Conservation (phyloP, 2,797 vertebrate species). For the Eptatretus atami region DNA sequence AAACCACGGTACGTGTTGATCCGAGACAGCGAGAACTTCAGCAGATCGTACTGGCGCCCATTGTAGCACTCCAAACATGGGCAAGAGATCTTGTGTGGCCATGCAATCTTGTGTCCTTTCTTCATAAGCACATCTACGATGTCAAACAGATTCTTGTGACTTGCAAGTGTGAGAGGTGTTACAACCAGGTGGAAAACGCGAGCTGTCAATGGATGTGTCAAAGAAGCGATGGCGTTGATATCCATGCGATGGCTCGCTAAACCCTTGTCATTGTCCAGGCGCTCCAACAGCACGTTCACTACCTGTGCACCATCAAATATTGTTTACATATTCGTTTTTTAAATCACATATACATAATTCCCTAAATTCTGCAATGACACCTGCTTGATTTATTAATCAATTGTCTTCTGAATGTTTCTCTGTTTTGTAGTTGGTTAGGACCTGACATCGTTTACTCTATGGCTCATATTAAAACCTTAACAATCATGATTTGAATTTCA, state of each 20-base stretch:
- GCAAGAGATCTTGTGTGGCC: slow-evolving; percentile 47
- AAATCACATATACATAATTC: too few species aligned
- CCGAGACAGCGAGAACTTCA: slow-evolving; percentile 58
- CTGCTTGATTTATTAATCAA: too few species aligned
- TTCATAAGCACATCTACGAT: slow-evolving; percentile 43
- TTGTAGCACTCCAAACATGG: slow-evolving; percentile 48
- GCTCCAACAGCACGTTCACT: slow-evolving; percentile 35
- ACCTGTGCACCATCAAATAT: slow-evolving; percentile 10
- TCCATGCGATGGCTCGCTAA: slow-evolving; percentile 34
- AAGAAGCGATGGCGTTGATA: slow-evolving; percentile 46
- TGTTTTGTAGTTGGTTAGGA: too few species aligned
- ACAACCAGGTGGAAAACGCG: slow-evolving; percentile 47
- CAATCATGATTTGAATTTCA: too few species aligned
- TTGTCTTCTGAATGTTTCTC: too few species aligned
- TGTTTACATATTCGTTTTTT: too few species aligned
- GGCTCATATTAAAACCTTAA: too few species aligned
- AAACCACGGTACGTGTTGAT: slow-evolving; percentile 68
- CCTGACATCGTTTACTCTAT: too few species aligned
- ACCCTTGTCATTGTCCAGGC: slow-evolving; percentile 43
- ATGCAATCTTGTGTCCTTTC: slow-evolving; percentile 39
- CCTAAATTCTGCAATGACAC: too few species aligned
- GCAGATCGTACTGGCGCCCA: slow-evolving; percentile 38
- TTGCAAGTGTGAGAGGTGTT: slow-evolving; percentile 48
- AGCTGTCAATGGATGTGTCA: slow-evolving; percentile 49
- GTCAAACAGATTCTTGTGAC: slow-evolving; percentile 57